Base-by-base conservation (phyloP, 53 echinoderm and acorn worm species). In the Patiria pectinifera region DNA sequence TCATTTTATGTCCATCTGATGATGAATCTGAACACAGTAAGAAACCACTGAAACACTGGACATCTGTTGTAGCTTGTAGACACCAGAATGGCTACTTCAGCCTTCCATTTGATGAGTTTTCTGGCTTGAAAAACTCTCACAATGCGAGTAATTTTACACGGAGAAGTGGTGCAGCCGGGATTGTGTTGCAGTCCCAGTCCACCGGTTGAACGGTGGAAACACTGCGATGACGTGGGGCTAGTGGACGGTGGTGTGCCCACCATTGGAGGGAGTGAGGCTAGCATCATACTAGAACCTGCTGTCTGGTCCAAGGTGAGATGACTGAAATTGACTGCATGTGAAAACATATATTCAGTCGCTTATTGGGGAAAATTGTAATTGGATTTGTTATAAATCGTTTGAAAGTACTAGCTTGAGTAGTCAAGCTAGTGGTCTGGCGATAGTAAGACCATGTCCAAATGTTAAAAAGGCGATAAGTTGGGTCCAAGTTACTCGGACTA, bases 281-380 rank as follows among this genome's bases (percentile, higher is more conserved):
- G 93, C 23, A 96, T 93, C 21, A 94, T 94, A 71, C 78, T 96
- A 47, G 96, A 96, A 78, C 94, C 96, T 25, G 96, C 96, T 2
- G 87, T 96, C 3, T 96, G 96, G 96, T 96, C 94, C 69, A 96
- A 96, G 96, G 96, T 96, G 93, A 63, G 62, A n/a, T 83, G 11
- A 24, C 25, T 76, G 13, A 71, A 23, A 71, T 53, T 83, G 59
- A 61, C 14, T 83, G 18, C 26, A 10, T 25, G 83, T 16, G 83
- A 53, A 83, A 83, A 59, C 14, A 4, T 53, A 53, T 53, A 53
- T 53, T 5, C 53, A 53, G 8, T 53, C 53, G 8, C 53, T 53
- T 53, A 1, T 53, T 35, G 1, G 35, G 35, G 35, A 35, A 35
- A 35, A 35, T 35, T 35, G 0, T 35, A 35, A 35, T 35, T 35